Evolutionary conservation across 2,797 vertebrate species (phyloP), one percentile per base, ranked within the genome.

Genomic region (Zenarchopterus dispar): DNA sequence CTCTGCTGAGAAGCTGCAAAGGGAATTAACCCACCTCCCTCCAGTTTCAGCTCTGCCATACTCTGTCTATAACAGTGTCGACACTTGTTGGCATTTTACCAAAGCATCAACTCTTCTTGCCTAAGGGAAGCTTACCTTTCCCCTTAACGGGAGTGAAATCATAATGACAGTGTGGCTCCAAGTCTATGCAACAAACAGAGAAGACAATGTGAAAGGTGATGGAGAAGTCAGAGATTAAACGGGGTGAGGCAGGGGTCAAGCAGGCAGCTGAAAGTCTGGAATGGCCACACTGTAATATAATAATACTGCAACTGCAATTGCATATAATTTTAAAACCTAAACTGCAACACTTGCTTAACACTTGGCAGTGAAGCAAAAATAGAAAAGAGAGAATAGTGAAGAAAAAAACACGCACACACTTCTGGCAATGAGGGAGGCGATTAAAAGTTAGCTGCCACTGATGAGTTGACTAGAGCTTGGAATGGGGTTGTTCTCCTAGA

Each of bases 361-460:
- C 26, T 23, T 6, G n/a, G 50, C 7, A 56, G 5, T 49, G 36
- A 55, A 59, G 66, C n/a, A 49, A 21, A 69, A 7, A 23, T 8
- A 39, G 33, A 44, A 28, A 26, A 60, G 42, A 19, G 21, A 18
- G 22, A 47, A 47, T n/a, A 51, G 42, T 13, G 11, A 1, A 49
- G 33, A n/a, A 44, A 31, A n/a, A 60, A 36, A 39, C 36, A 39
- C 4, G 36, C 16, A 5, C 31, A 70, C 23, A 11, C 28, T 39
- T 39, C 57, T 65, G 56, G 60, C 9, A 55, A 50, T 48, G 75
- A 18, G 67, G 41, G 26, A 22, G 45, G n/a, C 81, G 81, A 81
- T 82, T 88, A 67, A 62, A 81, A 74, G 45, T 81, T 77, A 77
- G 67, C 70, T 65, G 77, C 67, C 62, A 76, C 77, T 77, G 48